Conservation (phyloP, 2,113 vertebrate genomes). For the Petromus typicus region DNA sequence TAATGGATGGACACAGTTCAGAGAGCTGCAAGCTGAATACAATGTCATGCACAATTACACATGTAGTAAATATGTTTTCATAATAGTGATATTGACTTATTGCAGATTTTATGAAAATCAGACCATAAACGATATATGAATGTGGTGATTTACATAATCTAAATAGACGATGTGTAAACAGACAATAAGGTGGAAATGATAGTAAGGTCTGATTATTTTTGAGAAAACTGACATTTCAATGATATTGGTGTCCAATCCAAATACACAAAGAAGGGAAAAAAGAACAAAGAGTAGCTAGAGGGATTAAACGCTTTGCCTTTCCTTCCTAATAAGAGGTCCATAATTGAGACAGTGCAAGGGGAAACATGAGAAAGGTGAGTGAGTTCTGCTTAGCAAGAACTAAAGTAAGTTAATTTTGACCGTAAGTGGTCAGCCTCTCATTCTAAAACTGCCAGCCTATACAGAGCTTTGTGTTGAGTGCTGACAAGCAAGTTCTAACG, state of each 20-base stretch:
- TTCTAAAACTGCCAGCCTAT: not conserved
- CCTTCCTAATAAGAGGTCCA: not conserved
- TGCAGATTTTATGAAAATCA: not conserved
- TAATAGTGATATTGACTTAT: constrained; percentile 7
- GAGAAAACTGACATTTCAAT: not conserved
- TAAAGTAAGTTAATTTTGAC: not conserved
- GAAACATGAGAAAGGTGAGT: not conserved
- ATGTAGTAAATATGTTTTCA: constrained; percentile 15
- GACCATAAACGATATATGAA: not conserved
- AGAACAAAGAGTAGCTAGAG: not conserved
- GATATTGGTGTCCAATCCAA: not conserved
- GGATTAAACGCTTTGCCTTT: not conserved
- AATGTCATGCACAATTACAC: not conserved
- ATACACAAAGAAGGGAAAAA: not conserved
- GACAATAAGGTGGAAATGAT: not conserved
- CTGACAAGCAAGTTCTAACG: too few relatives aligned
- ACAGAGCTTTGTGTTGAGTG: not conserved
- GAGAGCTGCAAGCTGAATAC: not conserved
- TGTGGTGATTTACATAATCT: not conserved
- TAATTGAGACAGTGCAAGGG: not conserved
- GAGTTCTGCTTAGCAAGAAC: not conserved
- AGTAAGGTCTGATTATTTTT: not conserved
- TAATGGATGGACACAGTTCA: not conserved
- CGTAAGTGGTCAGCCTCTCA: not conserved
- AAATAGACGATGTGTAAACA: not conserved